These are phyloP conservation scores for Actias luna DNA, from an alignment of 2,888 invertebrate genomes.

Conservation along the genomic window DNA sequence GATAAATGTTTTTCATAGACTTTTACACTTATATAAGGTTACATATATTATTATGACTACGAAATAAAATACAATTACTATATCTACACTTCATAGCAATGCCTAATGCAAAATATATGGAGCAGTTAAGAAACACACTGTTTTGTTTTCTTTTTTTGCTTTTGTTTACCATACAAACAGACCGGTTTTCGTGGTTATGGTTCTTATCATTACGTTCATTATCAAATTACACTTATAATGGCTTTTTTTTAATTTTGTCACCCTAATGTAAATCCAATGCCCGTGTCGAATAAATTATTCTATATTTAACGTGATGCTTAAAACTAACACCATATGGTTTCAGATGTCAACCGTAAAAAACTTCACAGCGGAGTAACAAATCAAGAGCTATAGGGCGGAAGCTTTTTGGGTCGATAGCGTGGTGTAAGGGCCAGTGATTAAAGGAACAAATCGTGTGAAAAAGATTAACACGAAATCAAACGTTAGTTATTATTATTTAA, in stretches of 20 bases:
- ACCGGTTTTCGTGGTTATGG: background rate
- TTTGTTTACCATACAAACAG: background rate
- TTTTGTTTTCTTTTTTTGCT: background rate
- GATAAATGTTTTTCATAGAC: background rate
- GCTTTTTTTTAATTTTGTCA: slow-evolving; percentile 3
- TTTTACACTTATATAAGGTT: background rate
- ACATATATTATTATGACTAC: background rate
- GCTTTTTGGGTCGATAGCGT: slow-evolving; percentile 65
- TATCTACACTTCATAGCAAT: background rate
- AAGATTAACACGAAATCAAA: background rate
- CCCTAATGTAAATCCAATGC: slow-evolving; percentile 28
- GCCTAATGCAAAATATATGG: background rate
- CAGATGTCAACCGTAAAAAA: slow-evolving; percentile 51
- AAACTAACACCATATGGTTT: slow-evolving; percentile 64
- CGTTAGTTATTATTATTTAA: background rate
- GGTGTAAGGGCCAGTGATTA: slow-evolving; percentile 34
- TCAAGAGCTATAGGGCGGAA: slow-evolving; percentile 75
- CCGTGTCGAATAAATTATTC: slow-evolving; percentile 40
- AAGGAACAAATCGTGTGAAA: background rate
- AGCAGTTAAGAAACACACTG: background rate
- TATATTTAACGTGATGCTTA: slow-evolving; percentile 47
- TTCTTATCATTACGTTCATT: background rate
- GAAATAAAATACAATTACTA: background rate
- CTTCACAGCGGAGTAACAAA: slow-evolving; percentile 72
- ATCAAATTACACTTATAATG: slow-evolving; percentile 1